phyloP scores from a whole-genome alignment of 2,113 vertebrate genomes.

The Phylloscopus trochiloides region DNA sequence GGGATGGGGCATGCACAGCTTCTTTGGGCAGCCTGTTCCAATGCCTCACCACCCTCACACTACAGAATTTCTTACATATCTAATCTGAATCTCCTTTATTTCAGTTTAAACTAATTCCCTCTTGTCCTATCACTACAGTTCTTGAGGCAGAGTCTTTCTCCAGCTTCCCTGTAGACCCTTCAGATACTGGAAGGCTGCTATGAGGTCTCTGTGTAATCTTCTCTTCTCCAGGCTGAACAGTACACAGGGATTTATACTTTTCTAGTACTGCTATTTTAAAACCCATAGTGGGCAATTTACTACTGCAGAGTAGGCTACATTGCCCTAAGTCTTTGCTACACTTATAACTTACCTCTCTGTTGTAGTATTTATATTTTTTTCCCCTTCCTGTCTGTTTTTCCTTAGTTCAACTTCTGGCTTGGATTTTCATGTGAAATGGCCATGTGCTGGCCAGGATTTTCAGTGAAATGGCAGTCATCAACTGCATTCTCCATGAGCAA shows the following conservation, averaged over 20 bases:
- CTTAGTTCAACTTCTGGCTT: neutral
- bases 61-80: neutral
- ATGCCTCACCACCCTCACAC: neutral
- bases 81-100: neutral
- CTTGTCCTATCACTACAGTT: neutral
- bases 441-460: neutral
- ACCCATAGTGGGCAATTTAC: neutral
- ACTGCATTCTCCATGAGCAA: neutral
- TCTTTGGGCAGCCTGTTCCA: neutral
- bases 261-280: neutral
- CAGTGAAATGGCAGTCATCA: neutral
- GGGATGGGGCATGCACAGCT: neutral
- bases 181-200: neutral
- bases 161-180: neutral
- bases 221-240: neutral
- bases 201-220: neutral
- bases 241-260: neutral
- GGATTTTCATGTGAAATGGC: neutral
- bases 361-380: neutral
- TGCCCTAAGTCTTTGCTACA: neutral
- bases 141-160: neutral
- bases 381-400: neutral
- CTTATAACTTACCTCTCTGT: neutral
- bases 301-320: neutral
- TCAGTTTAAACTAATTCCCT: neutral